Evolutionary conservation across 2,888 invertebrate genomes (phyloP).

Genomic region (Melieria omissa): DNA sequence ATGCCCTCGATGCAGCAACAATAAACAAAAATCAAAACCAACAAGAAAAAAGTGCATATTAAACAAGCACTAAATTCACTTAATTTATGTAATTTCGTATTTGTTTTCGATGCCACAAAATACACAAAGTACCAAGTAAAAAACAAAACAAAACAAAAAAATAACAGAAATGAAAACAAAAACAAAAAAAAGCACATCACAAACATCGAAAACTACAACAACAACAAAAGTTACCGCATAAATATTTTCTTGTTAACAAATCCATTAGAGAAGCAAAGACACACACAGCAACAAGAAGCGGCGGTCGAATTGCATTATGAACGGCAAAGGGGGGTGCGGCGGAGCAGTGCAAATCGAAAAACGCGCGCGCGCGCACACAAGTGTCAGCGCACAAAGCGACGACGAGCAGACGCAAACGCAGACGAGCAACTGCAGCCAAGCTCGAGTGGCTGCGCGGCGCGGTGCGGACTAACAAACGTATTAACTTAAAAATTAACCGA

Average conservation of each 20-base stretch:
- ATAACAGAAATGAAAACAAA: conserved; percentile 18
- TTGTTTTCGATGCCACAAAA: conserved; percentile 31
- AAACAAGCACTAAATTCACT: conserved; percentile 50
- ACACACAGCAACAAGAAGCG: background rate
- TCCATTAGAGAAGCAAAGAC: conserved; percentile 36
- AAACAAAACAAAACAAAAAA: conserved; percentile 28
- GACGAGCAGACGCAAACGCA: conserved; percentile 12
- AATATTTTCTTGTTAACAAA: conserved; percentile 38
- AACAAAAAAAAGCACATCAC: conserved; percentile 21
- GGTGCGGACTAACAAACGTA: conserved; percentile 25
- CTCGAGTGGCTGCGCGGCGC: conserved; percentile 5
- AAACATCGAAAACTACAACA: background rate
- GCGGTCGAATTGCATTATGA: too few species aligned
- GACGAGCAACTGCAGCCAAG: conserved; percentile 7
- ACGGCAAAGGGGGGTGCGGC: background rate
- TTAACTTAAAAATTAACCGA: conserved; percentile 35
- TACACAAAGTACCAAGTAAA: conserved; percentile 11
- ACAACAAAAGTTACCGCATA: conserved; percentile 23
- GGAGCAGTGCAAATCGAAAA: background rate
- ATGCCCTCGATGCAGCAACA: too few species aligned
- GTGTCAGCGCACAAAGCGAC: conserved; percentile 3
- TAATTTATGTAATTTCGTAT: conserved; percentile 59
- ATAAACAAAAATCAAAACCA: background rate
- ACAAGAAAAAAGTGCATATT: conserved; percentile 10
- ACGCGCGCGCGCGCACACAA: background rate